Conservation (phyloP, 2,113 vertebrate genomes). For the Tupaia tana region DNA sequence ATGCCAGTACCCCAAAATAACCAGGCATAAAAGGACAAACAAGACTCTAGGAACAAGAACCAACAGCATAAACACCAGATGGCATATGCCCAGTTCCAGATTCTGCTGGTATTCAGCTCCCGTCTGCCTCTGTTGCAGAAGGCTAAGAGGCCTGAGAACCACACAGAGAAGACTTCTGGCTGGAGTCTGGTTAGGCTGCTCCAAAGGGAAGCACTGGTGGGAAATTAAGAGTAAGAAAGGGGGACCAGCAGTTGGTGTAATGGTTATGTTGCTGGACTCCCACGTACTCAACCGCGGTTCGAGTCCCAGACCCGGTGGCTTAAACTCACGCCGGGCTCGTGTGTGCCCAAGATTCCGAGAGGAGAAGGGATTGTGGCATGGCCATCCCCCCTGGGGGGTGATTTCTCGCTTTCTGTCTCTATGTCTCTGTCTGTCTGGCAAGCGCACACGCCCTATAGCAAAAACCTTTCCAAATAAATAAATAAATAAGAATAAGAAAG, state of each 20-base stretch:
- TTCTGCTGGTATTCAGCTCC: constrained; percentile 1
- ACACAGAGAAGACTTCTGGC: background rate
- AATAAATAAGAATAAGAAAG: background rate
- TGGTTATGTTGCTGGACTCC: too few relatives aligned
- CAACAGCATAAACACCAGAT: constrained; percentile 65
- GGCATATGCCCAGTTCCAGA: constrained; percentile 38
- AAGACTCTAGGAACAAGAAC: constrained; percentile 57
- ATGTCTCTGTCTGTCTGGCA: too few relatives aligned
- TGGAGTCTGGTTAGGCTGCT: background rate
- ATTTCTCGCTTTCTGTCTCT: too few relatives aligned
- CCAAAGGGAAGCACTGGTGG: background rate
- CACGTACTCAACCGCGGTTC: too few relatives aligned
- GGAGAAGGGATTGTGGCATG: too few relatives aligned
- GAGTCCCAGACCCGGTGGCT: too few relatives aligned
- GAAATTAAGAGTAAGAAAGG: background rate
- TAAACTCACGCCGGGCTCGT: too few relatives aligned
- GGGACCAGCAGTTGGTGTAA: too few relatives aligned
- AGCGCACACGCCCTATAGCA: too few relatives aligned
- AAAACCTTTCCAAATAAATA: too few relatives aligned
- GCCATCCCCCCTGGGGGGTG: too few relatives aligned
- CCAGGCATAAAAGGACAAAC: constrained; percentile 64
- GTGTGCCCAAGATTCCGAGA: too few relatives aligned
- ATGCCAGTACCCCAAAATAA: constrained; percentile 60
- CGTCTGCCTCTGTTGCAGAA: background rate
- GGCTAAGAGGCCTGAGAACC: background rate